Evolutionary conservation across 2,797 vertebrate genomes (phyloP).

Genomic region (Enteromius unitaeniatus): DNA sequence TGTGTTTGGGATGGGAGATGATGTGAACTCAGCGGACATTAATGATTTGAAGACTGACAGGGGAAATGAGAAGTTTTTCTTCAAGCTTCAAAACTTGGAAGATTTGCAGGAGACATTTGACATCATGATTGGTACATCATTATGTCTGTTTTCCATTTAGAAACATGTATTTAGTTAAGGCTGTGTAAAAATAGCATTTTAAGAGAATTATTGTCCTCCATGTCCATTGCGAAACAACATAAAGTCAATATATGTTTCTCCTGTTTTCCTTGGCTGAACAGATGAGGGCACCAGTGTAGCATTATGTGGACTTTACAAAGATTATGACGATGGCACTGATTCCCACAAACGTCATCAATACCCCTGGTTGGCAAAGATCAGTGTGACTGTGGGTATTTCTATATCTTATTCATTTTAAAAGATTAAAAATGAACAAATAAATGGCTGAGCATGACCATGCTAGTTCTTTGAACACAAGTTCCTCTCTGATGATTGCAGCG

Average conservation of each 20-base stretch:
- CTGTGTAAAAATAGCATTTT: neutral
- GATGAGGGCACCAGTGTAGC: conserved; percentile 69
- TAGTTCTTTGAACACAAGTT: neutral
- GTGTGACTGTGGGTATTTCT: conserved; percentile 65
- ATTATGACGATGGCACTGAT: neutral
- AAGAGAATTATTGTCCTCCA: neutral
- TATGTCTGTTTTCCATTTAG: neutral
- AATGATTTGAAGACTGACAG: conserved; percentile 73
- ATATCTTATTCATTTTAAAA: neutral
- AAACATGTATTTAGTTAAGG: neutral
- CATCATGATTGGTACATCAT: conserved; percentile 73
- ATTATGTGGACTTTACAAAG: conserved; percentile 75
- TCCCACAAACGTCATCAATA: conserved; percentile 40
- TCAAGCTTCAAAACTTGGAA: conserved; percentile 58
- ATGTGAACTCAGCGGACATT: conserved; percentile 62
- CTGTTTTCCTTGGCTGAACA: conserved; percentile 42
- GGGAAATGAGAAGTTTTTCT: conserved; percentile 67
- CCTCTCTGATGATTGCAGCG: conserved; percentile 33
- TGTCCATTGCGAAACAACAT: neutral
- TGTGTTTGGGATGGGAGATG: conserved; percentile 72
- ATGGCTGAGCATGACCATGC: neutral
- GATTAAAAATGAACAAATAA: neutral
- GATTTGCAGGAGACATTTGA: conserved; percentile 67
- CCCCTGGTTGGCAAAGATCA: conserved; percentile 73
- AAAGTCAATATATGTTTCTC: neutral